Evolutionary conservation across 2,888 invertebrate species (phyloP).

Genomic region (Celastrina argiolus): DNA sequence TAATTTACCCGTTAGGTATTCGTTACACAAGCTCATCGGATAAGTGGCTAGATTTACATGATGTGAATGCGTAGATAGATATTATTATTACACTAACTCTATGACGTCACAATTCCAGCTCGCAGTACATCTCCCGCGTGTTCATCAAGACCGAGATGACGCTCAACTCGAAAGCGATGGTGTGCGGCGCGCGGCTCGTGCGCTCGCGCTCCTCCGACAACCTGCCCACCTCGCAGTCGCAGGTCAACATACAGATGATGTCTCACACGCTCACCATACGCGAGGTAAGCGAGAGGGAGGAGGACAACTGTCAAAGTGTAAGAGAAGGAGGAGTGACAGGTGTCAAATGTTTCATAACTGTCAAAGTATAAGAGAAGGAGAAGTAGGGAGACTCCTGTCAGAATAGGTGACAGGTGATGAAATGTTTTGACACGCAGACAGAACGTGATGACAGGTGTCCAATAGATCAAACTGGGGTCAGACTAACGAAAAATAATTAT

Average conservation of each 20-base stretch:
- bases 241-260: constrained; percentile 96
- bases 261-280: constrained; percentile 94
- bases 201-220: constrained; percentile 93
- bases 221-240: constrained; percentile 93
- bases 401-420: background rate
- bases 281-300: constrained; percentile 82
- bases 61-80: too few relatives aligned
- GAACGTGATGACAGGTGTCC: background rate
- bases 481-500: too few relatives aligned
- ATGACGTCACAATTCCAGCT: constrained; percentile 71
- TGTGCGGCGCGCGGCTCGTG: constrained; percentile 86
- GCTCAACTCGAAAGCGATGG: constrained; percentile 89
- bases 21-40: too few relatives aligned
- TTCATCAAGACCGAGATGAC: constrained; percentile 97
- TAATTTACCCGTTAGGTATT: too few relatives aligned
- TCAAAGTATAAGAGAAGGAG: background rate
- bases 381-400: background rate
- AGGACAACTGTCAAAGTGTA: background rate
- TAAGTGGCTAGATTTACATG: too few relatives aligned
- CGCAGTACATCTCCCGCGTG: constrained; percentile 94
- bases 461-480: too few relatives aligned
- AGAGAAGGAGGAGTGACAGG: background rate
- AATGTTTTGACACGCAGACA: background rate
- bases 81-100: background rate
- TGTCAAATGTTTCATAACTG: background rate